Base-by-base conservation (phyloP, 2,888 invertebrate species). In the Molanna angustata region DNA sequence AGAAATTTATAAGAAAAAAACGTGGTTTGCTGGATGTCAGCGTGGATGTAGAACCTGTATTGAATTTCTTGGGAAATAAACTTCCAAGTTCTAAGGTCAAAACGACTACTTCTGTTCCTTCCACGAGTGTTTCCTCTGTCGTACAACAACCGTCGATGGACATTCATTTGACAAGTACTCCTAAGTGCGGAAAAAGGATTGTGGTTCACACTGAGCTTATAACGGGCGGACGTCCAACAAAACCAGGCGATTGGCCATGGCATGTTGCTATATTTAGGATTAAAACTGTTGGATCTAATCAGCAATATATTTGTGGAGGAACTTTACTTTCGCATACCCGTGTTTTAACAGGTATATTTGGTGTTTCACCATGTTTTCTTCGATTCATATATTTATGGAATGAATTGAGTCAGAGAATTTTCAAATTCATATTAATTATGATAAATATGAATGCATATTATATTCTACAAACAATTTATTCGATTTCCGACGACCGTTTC, bases 201-300 rank as follows among this genome's bases (percentile, higher is more conserved):
- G 60, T 71, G 0, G 51, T 58, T 0, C 66, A 69, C 27, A 68
- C 67, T 0, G 68, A 65, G 35, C 57, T 72, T 9, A 70, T 74
- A 20, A 68, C 69, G 1, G 65, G 66, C 27, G 73, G 71, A 0
- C 55, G 58, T 4, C 59, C 64, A 0, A 67, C 70, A 0, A 67
- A 69, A 35, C 65, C 69, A 3, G 73, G 73, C 1, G 71, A 73
- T 54, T 74, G 71, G 72, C 73, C 73, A 0, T 74, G 73, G 73
- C 74, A 73, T 59, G 66, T 62, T 0, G 73, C 72, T 0, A 50
- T 74, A 17, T 69, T 68, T 31, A 65, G 63, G 39, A 42, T 66
- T 1, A 48, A 54, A 35, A 46, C 37, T 3, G 61, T 65, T 2
- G 60, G 62, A 6, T 40, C 58, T 0, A 52, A 51, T 0, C 60